Base-by-base conservation (phyloP, 1,140 invertebrate genomes). In the Drosophila willistoni region DNA sequence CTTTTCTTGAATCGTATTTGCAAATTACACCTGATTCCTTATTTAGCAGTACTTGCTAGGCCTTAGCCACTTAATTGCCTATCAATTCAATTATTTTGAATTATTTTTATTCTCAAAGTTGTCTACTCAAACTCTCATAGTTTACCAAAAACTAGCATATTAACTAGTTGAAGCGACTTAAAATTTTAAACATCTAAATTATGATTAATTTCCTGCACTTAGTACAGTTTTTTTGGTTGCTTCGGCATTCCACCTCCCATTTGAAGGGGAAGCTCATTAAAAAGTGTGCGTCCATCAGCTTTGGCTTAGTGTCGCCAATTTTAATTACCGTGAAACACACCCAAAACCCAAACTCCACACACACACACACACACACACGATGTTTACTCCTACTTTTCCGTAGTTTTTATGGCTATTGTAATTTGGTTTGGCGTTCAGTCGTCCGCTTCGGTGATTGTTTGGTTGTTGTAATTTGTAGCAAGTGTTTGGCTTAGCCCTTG, bases 401-500 rank as follows among this genome's bases (percentile, higher is more conserved):
- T 54, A 65, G 47, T 79, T 81, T 81, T 81, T 79, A 82, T 64
- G 63, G 66, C 19, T 51, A 64, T 55, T 74, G 70, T 78, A 82
- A 81, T 82, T 82, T 78, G 70, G 59, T 83, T 59, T 51, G 68
- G 61, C 67, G 80, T 51, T 80, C 72, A 80, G 61, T 80, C 63
- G 66, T 73, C 64, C 81, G 66, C 68, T 39, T 80, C 68, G 64
- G 64, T 73, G 81, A 55, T 47, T 63, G 65, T 22, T 13, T 60
- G 17, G 14, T 19, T 36, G 44, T 68, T 68, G 64, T 47, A 83
- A 79, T 77, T 79, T 72, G 67, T 61, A 64, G 62, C 83, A 55
- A 83, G 64, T 75, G 75, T 57, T 64, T 73, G 82, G 54, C 66
- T 59, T 59, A 36, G 56, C 65, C 71, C 73, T 77, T 69, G 65